Conservation (phyloP, 2,113 vertebrate genomes). For the Balaenoptera acutorostrata region DNA sequence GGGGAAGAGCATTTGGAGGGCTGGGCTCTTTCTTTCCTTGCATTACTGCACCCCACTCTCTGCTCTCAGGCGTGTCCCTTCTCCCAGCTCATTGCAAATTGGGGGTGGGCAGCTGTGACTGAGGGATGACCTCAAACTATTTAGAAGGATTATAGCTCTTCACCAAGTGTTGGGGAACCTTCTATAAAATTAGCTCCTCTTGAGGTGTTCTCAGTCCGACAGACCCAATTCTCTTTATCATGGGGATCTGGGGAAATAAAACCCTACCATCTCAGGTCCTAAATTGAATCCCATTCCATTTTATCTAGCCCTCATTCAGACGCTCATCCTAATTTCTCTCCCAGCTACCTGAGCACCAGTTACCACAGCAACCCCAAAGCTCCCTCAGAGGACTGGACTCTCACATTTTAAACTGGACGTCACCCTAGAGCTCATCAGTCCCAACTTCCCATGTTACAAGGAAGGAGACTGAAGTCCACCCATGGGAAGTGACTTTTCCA, state of each 20-base stretch:
- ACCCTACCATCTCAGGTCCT: neutral
- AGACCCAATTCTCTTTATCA: neutral
- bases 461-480: neutral
- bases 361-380: neutral
- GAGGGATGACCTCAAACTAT: neutral
- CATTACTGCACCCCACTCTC: no score
- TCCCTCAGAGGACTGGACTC: neutral
- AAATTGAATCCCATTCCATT: neutral
- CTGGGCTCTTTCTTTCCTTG: neutral
- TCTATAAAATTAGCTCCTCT: neutral
- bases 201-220: neutral
- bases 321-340: neutral
- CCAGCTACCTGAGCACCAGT: no score
- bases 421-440: neutral
- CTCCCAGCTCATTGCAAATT: neutral
- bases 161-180: neutral
- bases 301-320: neutral
- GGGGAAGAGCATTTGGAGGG: neutral
- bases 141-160: neutral
- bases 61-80: neutral
- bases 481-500: neutral
- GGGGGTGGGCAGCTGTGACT: neutral
- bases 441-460: neutral
- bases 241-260: neutral
- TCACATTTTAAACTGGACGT: neutral